Evolutionary conservation across 2,888 invertebrate genomes (phyloP).

Genomic region (Mesopsocus fuscifrons): DNA sequence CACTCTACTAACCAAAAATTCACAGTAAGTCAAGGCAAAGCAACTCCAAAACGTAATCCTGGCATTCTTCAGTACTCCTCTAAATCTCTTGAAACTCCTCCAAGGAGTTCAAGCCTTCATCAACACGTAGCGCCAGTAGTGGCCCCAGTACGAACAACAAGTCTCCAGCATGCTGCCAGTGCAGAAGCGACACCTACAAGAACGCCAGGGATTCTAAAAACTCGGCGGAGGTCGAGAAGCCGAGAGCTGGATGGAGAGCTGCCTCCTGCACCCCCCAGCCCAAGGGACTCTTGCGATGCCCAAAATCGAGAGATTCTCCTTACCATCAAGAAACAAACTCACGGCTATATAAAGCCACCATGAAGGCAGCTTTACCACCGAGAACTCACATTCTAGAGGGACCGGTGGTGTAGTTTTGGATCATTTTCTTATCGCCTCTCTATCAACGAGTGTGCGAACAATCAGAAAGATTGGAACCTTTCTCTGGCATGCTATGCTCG

Average conservation of each 20-base stretch:
- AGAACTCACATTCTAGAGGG: slow-evolving; percentile 3
- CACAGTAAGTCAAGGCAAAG: too few relatives aligned
- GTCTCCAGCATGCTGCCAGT: not conserved
- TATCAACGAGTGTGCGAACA: too few relatives aligned
- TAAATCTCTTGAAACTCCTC: not conserved
- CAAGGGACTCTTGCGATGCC: slow-evolving; percentile 1
- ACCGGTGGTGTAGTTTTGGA: too few relatives aligned
- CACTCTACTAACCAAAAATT: too few relatives aligned
- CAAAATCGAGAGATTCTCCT: slow-evolving; percentile 1
- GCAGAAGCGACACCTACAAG: not conserved
- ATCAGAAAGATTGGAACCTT: too few relatives aligned
- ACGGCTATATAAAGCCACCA: slow-evolving; percentile 6
- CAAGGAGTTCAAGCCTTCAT: not conserved
- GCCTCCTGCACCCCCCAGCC: slow-evolving; percentile 8
- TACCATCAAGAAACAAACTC: slow-evolving; percentile 7
- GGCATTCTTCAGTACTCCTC: not conserved
- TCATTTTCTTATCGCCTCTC: too few relatives aligned
- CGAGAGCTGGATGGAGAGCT: slow-evolving; percentile 4
- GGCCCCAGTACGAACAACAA: not conserved
- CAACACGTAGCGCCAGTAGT: not conserved
- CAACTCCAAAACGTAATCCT: not conserved
- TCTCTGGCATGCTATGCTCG: too few relatives aligned
- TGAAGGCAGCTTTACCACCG: not conserved
- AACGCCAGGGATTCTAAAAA: slow-evolving; percentile 4
- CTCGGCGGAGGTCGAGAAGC: not conserved